These are phyloP conservation scores for Trematocara marginatum DNA, from an alignment of 2,113 vertebrate species.

Conservation along the genomic window DNA sequence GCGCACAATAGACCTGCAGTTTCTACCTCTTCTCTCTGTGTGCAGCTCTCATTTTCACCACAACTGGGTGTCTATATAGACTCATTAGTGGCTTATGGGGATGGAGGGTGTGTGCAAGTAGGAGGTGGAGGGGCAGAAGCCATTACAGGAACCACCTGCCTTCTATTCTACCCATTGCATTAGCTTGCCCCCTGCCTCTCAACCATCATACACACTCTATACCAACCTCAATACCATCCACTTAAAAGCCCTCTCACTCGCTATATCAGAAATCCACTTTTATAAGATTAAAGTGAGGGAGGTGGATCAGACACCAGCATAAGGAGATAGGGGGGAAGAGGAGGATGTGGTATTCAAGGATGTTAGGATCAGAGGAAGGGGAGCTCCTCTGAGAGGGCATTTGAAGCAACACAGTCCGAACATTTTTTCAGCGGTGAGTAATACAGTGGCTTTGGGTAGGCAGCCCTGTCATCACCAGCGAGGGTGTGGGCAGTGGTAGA, in stretches of 20 bases:
- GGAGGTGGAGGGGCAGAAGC: neutral
- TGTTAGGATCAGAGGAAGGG: slow-evolving; percentile 15
- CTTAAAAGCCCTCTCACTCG: slow-evolving; percentile 59
- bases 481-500: neutral
- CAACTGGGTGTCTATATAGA: slow-evolving; percentile 38
- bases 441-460: slow-evolving; percentile 6
- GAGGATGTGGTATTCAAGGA: neutral
- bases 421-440: slow-evolving; percentile 14
- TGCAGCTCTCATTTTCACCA: slow-evolving; percentile 38
- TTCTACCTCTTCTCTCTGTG: neutral
- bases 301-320: slow-evolving; percentile 18
- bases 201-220: slow-evolving; percentile 23
- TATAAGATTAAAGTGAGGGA: slow-evolving; percentile 62
- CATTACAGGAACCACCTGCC: slow-evolving; percentile 68
- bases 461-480: slow-evolving; percentile 8
- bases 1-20: neutral
- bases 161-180: slow-evolving; percentile 10
- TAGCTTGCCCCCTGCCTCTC: slow-evolving; percentile 7
- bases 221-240: slow-evolving; percentile 54
- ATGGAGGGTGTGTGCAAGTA: neutral
- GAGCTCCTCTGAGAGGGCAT: neutral
- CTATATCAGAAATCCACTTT: slow-evolving; percentile 58
- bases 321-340: neutral
- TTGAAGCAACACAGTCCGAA: neutral
- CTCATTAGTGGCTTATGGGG: slow-evolving; percentile 41